Evolutionary conservation across 2,888 invertebrate species (phyloP).

Genomic region (Caenorhabditis angaria): DNA sequence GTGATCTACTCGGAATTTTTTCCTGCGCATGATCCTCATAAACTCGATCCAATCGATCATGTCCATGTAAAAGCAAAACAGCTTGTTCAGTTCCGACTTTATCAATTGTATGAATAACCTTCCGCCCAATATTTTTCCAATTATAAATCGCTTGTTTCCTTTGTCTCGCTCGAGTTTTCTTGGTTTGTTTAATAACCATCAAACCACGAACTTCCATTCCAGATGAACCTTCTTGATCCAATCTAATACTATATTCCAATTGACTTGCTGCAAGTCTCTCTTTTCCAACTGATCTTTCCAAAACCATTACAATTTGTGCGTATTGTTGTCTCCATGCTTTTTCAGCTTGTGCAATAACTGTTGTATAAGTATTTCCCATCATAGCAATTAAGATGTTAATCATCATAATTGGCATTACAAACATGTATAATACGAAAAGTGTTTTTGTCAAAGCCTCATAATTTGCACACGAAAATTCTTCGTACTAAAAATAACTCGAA

Average conservation of each 20-base stretch:
- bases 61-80: constrained; percentile 64
- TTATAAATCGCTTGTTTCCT: constrained; percentile 92
- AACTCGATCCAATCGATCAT: constrained; percentile 57
- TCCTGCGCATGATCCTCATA: constrained; percentile 41
- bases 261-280: constrained; percentile 89
- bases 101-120: constrained; percentile 69
- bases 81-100: constrained; percentile 67
- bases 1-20: constrained; percentile 28
- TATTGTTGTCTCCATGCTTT: constrained; percentile 99
- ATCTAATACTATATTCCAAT: constrained; percentile 87
- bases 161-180: constrained; percentile 93
- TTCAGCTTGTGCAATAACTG: constrained; percentile 96
- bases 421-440: constrained; percentile 97
- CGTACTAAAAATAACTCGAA: constrained; percentile 80
- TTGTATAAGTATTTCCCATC: constrained; percentile 99
- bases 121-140: constrained; percentile 84
- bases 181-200: constrained; percentile 96
- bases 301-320: constrained; percentile 96
- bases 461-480: constrained; percentile 86
- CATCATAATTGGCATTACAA: constrained; percentile 92
- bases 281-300: constrained; percentile 91
- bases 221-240: constrained; percentile 71
- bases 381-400: constrained; percentile 98
- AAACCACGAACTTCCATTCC: constrained; percentile 78
- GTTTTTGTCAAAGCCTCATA: constrained; percentile 92